Conservation (phyloP, 2,113 vertebrate species). For the Gadus macrocephalus region DNA sequence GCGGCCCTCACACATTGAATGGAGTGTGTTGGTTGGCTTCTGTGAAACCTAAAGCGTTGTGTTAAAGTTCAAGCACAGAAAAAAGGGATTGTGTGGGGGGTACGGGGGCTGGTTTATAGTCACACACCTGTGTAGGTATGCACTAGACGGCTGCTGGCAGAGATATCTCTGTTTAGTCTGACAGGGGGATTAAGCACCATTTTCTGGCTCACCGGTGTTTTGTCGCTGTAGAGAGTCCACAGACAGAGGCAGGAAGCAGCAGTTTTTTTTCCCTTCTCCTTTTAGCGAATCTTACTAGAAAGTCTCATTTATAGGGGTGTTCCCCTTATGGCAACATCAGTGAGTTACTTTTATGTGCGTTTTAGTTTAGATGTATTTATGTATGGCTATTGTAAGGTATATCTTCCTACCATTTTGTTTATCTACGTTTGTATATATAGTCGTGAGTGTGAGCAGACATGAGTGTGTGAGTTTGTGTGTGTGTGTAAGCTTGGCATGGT, state of each 20-base stretch:
- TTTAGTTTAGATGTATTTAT: no score
- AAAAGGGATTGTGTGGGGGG: slow-evolving; percentile 6
- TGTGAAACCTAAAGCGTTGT: background rate
- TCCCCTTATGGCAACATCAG: no score
- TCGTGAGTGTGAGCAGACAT: no score
- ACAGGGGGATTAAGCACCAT: slow-evolving; percentile 49
- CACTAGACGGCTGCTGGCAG: slow-evolving; percentile 22
- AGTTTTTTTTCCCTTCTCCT: background rate
- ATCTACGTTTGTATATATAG: background rate
- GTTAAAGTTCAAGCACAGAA: background rate
- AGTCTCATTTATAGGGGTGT: no score
- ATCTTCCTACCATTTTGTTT: background rate
- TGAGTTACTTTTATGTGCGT: no score
- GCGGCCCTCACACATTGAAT: no score
- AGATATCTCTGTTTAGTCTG: slow-evolving; percentile 62
- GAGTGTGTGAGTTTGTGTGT: slow-evolving; percentile 6
- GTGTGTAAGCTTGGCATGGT: slow-evolving; percentile 43
- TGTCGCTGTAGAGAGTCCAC: background rate
- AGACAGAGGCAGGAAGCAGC: slow-evolving; percentile 7
- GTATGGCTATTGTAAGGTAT: background rate
- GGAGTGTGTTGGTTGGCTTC: background rate
- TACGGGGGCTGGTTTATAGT: slow-evolving; percentile 13
- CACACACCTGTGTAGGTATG: slow-evolving; percentile 55
- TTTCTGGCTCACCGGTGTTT: slow-evolving; percentile 36
- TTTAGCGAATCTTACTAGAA: background rate